Percentiles rank a stretch among this genome's conserved stretches.
Evolutionary conservation across 2,113 vertebrate species (phyloP).

Genomic region (Charadrius vociferus): DNA sequence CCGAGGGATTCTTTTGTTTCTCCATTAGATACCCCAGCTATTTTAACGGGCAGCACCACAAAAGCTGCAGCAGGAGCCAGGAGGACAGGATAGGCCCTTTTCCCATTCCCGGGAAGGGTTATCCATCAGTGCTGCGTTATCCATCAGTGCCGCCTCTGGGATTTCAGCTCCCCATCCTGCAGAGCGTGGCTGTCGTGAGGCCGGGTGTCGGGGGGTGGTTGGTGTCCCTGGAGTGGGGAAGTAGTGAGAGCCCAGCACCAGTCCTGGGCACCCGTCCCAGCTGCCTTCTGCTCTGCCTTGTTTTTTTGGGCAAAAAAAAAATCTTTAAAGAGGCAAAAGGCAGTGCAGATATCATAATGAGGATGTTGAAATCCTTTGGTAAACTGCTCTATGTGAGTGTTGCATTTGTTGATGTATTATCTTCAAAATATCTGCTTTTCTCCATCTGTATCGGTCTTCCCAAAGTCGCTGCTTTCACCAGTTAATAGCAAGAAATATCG

Average conservation of each 20-base stretch:
- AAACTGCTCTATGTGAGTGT: not conserved
- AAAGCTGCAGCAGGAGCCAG: not conserved
- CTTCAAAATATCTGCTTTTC: slow-evolving; percentile 39
- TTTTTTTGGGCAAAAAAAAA: not conserved
- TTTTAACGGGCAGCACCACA: not conserved
- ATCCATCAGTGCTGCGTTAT: too few species aligned
- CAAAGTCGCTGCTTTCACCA: slow-evolving; percentile 7
- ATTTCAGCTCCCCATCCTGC: not conserved
- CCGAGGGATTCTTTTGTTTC: not conserved
- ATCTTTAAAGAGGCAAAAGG: not conserved
- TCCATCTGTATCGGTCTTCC: not conserved
- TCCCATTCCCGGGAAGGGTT: not conserved
- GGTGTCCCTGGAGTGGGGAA: not conserved
- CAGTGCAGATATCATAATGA: not conserved
- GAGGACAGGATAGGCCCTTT: not conserved
- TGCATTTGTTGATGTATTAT: not conserved
- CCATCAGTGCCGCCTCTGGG: not conserved
- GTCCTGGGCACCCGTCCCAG: not conserved
- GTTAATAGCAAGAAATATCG: slow-evolving; percentile 47
- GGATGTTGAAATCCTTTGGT: slow-evolving; percentile 1
- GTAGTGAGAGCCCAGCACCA: not conserved
- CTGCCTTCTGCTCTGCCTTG: not conserved
- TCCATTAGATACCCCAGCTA: not conserved
- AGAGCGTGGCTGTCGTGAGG: not conserved
- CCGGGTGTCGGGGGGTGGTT: not conserved